phyloP scores from a whole-genome alignment of 1,140 invertebrate genomes.

The Platorchestia sp. region DNA sequence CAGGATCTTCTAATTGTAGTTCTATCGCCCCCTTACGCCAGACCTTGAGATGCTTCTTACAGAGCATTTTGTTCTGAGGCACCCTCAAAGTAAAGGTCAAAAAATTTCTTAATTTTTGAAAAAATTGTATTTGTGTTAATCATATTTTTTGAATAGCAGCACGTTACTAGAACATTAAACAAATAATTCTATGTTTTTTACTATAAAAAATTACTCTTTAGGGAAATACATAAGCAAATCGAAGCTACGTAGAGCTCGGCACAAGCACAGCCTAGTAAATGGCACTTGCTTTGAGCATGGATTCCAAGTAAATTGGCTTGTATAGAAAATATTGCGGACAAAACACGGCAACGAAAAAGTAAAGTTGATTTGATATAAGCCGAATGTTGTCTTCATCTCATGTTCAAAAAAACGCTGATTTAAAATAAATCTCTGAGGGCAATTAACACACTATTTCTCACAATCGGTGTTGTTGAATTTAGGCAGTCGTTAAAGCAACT shows the following conservation, averaged over 20 bases:
- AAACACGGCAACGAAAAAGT: background rate
- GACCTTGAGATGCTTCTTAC: constrained; percentile 23
- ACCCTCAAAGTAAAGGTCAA: background rate
- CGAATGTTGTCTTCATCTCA: background rate
- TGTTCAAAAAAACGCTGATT: background rate
- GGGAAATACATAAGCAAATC: background rate
- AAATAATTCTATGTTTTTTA: background rate
- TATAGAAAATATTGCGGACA: background rate
- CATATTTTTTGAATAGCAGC: background rate
- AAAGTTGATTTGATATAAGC: background rate
- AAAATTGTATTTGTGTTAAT: background rate
- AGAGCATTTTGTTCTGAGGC: background rate
- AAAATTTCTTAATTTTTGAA: background rate
- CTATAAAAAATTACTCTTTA: background rate
- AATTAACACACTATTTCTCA: background rate
- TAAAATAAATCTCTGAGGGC: background rate
- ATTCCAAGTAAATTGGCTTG: too few species aligned
- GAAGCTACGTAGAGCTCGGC: background rate
- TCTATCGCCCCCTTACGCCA: background rate
- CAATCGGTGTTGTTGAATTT: background rate
- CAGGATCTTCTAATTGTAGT: constrained; percentile 33
- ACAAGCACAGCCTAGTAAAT: background rate
- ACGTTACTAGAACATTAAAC: background rate
- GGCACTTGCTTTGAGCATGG: background rate
- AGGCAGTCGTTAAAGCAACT: background rate